These are phyloP conservation scores for Aleiodes sp. DNA, from an alignment of 1,140 invertebrate genomes.

Conservation along the genomic window DNA sequence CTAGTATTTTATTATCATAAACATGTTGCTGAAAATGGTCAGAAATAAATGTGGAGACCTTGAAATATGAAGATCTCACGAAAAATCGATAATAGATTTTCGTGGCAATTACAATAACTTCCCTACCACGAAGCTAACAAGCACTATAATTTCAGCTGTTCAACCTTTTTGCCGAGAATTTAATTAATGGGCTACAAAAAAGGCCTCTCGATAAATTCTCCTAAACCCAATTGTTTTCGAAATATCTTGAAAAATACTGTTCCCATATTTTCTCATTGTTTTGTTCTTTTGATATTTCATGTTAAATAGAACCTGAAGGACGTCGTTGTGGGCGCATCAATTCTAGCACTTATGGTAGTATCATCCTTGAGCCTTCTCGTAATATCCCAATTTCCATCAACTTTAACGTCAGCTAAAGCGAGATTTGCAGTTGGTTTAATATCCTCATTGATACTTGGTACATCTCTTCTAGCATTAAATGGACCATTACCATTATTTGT, in stretches of 20 bases:
- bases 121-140: too few relatives aligned
- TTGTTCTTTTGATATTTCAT: background rate
- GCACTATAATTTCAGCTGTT: too few relatives aligned
- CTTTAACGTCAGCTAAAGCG: slow-evolving; percentile 44
- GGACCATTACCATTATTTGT: slow-evolving; percentile 52
- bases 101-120: too few relatives aligned
- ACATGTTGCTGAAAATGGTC: too few relatives aligned
- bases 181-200: too few relatives aligned
- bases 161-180: too few relatives aligned
- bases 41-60: too few relatives aligned
- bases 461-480: slow-evolving; percentile 48
- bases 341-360: slow-evolving; percentile 50
- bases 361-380: slow-evolving; percentile 51
- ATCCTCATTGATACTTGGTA: slow-evolving; percentile 51
- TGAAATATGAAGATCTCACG: too few relatives aligned
- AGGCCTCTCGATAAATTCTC: too few relatives aligned
- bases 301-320: slow-evolving; percentile 37
- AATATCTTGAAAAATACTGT: background rate
- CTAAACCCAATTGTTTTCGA: background rate
- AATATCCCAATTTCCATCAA: slow-evolving; percentile 55
- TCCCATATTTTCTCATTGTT: background rate
- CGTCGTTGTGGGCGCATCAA: slow-evolving; percentile 39
- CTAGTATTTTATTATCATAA: too few relatives aligned
- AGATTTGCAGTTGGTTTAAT: slow-evolving; percentile 52
- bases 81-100: too few relatives aligned